Evolutionary conservation across 2,113 vertebrate genomes (phyloP).

Genomic region (Cyprinodon tularosa): DNA sequence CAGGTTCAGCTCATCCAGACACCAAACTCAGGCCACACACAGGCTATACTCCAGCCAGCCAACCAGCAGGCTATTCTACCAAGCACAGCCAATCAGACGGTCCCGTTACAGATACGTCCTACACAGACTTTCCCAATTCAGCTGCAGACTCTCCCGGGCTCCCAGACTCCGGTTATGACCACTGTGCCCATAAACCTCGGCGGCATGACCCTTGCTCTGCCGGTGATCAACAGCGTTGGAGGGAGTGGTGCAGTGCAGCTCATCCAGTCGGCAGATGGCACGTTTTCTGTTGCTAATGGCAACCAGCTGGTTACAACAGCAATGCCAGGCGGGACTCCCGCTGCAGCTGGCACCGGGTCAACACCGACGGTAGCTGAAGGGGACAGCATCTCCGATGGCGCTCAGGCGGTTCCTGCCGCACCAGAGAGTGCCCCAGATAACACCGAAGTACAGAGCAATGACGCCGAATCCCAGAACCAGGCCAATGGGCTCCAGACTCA

Average conservation of each 20-base stretch:
- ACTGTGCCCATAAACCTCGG: conserved; percentile 97
- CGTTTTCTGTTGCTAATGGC: conserved; percentile 92
- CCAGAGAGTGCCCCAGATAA: conserved; percentile 81
- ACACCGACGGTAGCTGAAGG: conserved; percentile 78
- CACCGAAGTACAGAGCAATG: conserved; percentile 79
- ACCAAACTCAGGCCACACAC: conserved; percentile 84
- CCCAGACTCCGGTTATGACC: conserved; percentile 93
- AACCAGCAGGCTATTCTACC: conserved; percentile 84
- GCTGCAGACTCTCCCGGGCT: conserved; percentile 91
- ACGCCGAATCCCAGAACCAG: conserved; percentile 87
- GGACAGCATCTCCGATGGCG: conserved; percentile 83
- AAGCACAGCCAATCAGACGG: conserved; percentile 89
- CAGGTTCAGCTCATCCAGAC: conserved; percentile 96
- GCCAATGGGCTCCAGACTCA: conserved; percentile 90
- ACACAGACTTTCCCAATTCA: conserved; percentile 95
- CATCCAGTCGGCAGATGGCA: conserved; percentile 88
- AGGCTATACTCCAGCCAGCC: conserved; percentile 85
- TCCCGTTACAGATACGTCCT: conserved; percentile 94
- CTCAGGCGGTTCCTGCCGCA: conserved; percentile 83
- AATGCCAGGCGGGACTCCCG: conserved; percentile 79
- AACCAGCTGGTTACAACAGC: conserved; percentile 87
- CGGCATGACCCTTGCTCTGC: conserved; percentile 94
- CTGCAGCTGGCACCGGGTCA: conserved; percentile 76
- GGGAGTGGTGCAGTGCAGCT: conserved; percentile 88
- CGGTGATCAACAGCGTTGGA: conserved; percentile 92